Percentiles rank a stretch among this genome's conserved stretches.
phyloP scores from a whole-genome alignment of 2,888 invertebrate species.

The Drosophila merina region DNA sequence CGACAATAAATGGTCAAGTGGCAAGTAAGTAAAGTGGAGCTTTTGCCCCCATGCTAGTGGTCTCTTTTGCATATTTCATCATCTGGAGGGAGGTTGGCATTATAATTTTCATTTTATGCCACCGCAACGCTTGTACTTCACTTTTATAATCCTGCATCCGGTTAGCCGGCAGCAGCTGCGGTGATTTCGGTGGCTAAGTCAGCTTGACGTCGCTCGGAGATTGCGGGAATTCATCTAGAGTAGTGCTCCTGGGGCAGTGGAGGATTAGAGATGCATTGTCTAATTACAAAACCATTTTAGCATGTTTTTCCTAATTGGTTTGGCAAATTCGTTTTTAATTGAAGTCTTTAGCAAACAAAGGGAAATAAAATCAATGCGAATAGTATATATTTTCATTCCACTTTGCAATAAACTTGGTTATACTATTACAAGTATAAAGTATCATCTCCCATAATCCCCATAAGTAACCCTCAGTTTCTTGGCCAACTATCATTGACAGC shows the following conservation, averaged over 20 bases:
- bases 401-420: too few species aligned
- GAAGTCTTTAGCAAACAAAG: background rate
- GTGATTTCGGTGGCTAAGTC: constrained; percentile 24
- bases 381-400: too few species aligned
- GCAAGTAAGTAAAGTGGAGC: constrained; percentile 83
- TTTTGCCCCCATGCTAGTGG: constrained; percentile 5
- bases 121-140: constrained; percentile 15
- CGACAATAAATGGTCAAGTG: constrained; percentile 84
- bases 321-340: background rate
- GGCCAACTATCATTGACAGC: background rate
- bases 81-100: constrained; percentile 29
- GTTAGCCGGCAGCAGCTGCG: constrained; percentile 30
- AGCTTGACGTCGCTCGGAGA: constrained; percentile 21
- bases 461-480: background rate
- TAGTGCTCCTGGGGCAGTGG: background rate
- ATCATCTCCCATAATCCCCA: too few species aligned
- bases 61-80: constrained; percentile 38
- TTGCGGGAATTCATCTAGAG: constrained; percentile 14
- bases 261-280: background rate
- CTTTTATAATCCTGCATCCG: constrained; percentile 23
- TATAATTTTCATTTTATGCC: constrained; percentile 47
- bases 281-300: constrained; percentile 19
- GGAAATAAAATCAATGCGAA: background rate
- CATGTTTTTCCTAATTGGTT: background rate
- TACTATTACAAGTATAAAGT: too few species aligned